Base-by-base conservation (phyloP, 2,797 vertebrate genomes). In the Aphelocoma californica region DNA sequence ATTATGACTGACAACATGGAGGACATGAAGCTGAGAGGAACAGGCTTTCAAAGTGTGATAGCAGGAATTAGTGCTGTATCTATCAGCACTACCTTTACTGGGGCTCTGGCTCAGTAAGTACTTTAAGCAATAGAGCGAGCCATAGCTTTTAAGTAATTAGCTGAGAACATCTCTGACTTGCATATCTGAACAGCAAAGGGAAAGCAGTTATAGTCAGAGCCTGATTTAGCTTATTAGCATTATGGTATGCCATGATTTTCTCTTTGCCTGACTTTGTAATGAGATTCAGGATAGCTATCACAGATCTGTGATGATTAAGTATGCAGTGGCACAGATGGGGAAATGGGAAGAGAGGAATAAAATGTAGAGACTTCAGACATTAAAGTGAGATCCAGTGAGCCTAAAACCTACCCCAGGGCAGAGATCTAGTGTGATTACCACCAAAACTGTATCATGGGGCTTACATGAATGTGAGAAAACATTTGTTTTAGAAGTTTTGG, bases 91-190 rank as follows among this genome's bases (percentile, higher is more conserved):
- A 8, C 38, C 58, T 88, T 89, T 90, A 14, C 82, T 86, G 92
- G 18, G 51, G 44, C 54, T 95, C 86, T 86, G 73, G 34, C 65
- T 93, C 36, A 51, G 61, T n/a, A 29, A 91, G 17, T 71, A 47
- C 3, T 2, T 78, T 65, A 45, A 81, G 81, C 72, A 87, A 38
- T 6, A 64, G 32, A 66, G 51, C 0, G 7, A 53, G 15, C 10
- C 71, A 50, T 36, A 28, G 53, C 57, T 95, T 92, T 96, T 88
- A 85, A 78, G 82, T 87, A 89, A 96, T 93, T 89, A 93, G 40
- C 67, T 80, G 40, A 74, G 57, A 92, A 86, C 47, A 66, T 18
- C 20, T 86, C 66, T 69, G 78, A 44, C 70, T 83, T 6, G 24
- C 58, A n/a, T 81, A 86, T 75, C 66, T 84, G 47, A 93, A 32